Evolutionary conservation across 2,113 vertebrate genomes (phyloP).

Genomic region (Symphodus melops): DNA sequence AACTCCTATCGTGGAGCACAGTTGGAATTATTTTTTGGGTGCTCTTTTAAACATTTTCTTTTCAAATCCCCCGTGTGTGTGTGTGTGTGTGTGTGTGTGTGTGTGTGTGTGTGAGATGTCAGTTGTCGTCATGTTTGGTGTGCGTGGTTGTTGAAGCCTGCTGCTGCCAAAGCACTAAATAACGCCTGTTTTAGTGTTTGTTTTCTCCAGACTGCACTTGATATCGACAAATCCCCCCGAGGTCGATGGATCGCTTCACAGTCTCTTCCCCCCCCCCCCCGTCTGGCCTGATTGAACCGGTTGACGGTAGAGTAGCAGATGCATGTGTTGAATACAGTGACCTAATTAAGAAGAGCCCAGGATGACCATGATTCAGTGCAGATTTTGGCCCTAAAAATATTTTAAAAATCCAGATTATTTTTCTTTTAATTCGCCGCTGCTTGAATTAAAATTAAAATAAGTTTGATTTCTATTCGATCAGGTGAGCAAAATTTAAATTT

Average conservation of each 20-base stretch:
- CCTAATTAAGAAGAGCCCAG: conserved; percentile 3
- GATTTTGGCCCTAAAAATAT: background rate
- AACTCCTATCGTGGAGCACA: conserved; percentile 62
- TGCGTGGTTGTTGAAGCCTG: conserved; percentile 55
- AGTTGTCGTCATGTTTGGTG: conserved; percentile 23
- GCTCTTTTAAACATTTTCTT: conserved; percentile 43
- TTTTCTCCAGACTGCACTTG: conserved; percentile 28
- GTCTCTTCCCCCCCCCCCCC: background rate
- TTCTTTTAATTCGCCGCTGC: background rate
- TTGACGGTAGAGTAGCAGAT: conserved; percentile 9
- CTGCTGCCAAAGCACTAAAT: conserved; percentile 53
- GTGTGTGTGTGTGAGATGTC: conserved; percentile 12
- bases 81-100: conserved; percentile 1
- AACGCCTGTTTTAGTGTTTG: conserved; percentile 33
- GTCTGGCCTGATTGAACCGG: conserved; percentile 16
- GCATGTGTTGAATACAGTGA: conserved; percentile 16
- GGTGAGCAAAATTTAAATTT: background rate
- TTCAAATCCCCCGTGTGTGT: conserved; percentile 20
- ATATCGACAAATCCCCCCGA: conserved; percentile 5
- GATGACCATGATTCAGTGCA: background rate
- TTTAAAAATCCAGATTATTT: background rate
- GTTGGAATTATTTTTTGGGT: conserved; percentile 11
- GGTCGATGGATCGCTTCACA: conserved; percentile 6
- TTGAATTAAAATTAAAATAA: background rate
- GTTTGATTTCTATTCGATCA: too few species aligned